These are phyloP conservation scores for Drosophila ezoana DNA, from an alignment of 2,888 invertebrate genomes.

Conservation along the genomic window DNA sequence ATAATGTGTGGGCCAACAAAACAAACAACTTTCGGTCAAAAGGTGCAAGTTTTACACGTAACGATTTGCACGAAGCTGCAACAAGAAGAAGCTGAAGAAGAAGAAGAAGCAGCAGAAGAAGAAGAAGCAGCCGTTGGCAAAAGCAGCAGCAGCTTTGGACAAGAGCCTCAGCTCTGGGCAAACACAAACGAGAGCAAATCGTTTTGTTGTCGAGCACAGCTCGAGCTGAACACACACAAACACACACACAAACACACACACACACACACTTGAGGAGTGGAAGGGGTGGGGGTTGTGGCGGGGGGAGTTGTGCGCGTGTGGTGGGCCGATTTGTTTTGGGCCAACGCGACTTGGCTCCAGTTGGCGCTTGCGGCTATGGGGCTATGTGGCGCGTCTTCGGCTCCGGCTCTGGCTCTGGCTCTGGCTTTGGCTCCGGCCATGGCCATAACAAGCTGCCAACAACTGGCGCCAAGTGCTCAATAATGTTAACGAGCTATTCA, in stretches of 20 bases:
- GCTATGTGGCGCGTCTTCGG: conserved; percentile 57
- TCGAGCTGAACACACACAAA: conserved; percentile 13
- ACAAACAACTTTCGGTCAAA: conserved; percentile 77
- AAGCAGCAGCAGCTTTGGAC: neutral
- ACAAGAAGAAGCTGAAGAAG: conserved; percentile 7
- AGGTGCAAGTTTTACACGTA: conserved; percentile 81
- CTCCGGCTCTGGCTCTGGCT: conserved; percentile 24
- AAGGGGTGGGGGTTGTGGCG: neutral
- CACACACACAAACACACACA: neutral
- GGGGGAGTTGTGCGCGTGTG: conserved; percentile 54
- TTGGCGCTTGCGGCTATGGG: conserved; percentile 64
- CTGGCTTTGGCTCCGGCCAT: conserved; percentile 46
- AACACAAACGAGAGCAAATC: conserved; percentile 80
- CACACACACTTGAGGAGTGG: neutral
- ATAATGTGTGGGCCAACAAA: conserved; percentile 49
- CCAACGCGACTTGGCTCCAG: conserved; percentile 44
- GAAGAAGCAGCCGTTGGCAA: neutral
- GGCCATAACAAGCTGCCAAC: conserved; percentile 83
- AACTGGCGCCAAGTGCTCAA: conserved; percentile 85
- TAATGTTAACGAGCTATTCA: conserved; percentile 84
- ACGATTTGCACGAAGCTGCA: conserved; percentile 74
- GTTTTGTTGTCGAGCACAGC: conserved; percentile 73
- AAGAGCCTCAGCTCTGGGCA: conserved; percentile 32
- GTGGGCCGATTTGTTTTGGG: conserved; percentile 66
- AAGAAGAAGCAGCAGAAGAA: neutral